A percentile compares a stretch with the other conserved stretches of the same genome.
These are phyloP conservation scores for Phocoena phocoena DNA, from an alignment of 2,113 vertebrate species.

Conservation along the genomic window DNA sequence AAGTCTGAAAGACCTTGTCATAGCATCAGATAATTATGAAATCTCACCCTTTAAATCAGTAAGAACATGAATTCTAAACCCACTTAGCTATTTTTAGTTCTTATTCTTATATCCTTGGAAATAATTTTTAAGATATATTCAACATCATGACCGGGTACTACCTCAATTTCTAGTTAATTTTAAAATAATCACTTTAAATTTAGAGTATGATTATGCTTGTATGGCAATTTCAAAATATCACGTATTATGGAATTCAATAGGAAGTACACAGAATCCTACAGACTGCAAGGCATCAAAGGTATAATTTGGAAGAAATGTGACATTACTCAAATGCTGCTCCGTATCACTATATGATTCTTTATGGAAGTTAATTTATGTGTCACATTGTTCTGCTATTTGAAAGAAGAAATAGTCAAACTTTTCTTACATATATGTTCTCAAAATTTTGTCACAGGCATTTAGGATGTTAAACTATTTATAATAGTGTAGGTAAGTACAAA, in stretches of 20 bases:
- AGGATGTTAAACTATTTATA: neutral
- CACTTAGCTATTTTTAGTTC: neutral
- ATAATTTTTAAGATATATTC: neutral
- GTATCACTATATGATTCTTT: neutral
- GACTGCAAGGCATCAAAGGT: neutral
- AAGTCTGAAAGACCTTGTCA: neutral
- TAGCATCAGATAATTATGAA: neutral
- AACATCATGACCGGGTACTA: neutral
- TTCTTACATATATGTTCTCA: neutral
- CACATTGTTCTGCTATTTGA: neutral
- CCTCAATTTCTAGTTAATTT: neutral
- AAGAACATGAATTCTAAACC: neutral
- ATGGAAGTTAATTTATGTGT: neutral
- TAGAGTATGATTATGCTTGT: neutral
- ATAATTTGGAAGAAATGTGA: neutral
- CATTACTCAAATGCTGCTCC: neutral
- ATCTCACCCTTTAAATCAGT: neutral
- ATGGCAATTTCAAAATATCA: neutral
- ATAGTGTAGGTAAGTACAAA: neutral
- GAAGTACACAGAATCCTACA: neutral
- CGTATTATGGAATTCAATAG: neutral
- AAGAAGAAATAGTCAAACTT: neutral
- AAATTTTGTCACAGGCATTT: neutral
- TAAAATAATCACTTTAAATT: neutral
- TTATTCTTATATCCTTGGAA: neutral